phyloP scores from a whole-genome alignment of 2,888 invertebrate genomes.

The Opisthograptis luteolata region DNA sequence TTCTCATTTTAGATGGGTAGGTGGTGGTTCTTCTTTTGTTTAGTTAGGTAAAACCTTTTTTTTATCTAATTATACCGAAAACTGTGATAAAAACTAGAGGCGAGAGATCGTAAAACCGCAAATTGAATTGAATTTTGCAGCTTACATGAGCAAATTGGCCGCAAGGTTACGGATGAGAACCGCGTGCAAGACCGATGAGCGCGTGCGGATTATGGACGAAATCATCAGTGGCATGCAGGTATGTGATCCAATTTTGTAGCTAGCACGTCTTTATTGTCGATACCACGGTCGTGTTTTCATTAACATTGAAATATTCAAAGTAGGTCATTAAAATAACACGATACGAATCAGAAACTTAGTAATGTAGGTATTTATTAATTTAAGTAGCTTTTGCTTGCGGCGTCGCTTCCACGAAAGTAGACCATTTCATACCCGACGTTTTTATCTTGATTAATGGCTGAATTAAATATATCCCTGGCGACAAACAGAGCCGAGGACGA shows the following conservation, averaged over 20 bases:
- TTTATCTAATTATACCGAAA: too few species aligned
- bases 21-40: too few species aligned
- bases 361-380: too few species aligned
- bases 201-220: slow-evolving; percentile 97
- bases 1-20: too few species aligned
- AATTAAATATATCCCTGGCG: too few species aligned
- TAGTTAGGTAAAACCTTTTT: too few species aligned
- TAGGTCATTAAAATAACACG: slow-evolving; percentile 3
- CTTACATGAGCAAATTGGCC: slow-evolving; percentile 86
- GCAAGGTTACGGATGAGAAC: slow-evolving; percentile 89
- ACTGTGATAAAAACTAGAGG: too few species aligned
- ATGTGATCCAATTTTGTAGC: slow-evolving; percentile 64
- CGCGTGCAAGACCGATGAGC: slow-evolving; percentile 93
- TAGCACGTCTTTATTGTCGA: slow-evolving; percentile 4
- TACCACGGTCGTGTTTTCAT: slow-evolving; percentile 58
- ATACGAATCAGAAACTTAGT: not conserved
- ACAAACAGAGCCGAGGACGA: too few species aligned
- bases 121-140: slow-evolving; percentile 57
- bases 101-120: slow-evolving; percentile 6
- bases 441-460: too few species aligned
- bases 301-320: slow-evolving; percentile 16
- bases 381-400: too few species aligned
- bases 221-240: slow-evolving; percentile 96
- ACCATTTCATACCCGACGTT: too few species aligned
- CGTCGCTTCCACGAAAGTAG: too few species aligned